These are phyloP conservation scores for Enteromius trimaculatus DNA, from an alignment of 2,797 vertebrate species.

Conservation along the genomic window DNA sequence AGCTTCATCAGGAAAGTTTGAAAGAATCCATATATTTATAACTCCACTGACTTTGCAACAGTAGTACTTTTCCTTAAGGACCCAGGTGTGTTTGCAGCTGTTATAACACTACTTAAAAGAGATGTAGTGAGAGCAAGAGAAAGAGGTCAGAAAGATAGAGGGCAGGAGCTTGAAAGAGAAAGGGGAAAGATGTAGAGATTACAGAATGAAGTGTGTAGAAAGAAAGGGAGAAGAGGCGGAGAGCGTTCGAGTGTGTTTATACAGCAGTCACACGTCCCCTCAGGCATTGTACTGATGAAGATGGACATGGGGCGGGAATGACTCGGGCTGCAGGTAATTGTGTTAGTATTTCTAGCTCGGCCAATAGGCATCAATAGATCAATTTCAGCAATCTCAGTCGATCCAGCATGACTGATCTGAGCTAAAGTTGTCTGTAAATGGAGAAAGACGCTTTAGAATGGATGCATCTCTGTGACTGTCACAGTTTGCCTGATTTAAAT, in stretches of 20 bases:
- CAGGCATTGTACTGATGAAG: constrained; percentile 76
- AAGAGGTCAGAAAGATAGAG: constrained; percentile 26
- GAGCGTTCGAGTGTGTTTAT: constrained; percentile 52
- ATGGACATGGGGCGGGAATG: constrained; percentile 73
- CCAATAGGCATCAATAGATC: constrained; percentile 77
- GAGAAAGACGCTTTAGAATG: not conserved
- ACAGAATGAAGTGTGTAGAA: constrained; percentile 44
- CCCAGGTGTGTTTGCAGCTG: constrained; percentile 29
- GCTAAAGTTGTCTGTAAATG: constrained; percentile 37
- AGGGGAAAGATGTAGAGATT: constrained; percentile 56
- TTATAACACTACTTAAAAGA: constrained; percentile 21
- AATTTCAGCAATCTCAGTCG: constrained; percentile 62
- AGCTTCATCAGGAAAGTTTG: not conserved
- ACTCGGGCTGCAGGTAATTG: constrained; percentile 70
- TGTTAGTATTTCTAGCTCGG: constrained; percentile 70
- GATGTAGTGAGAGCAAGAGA: not conserved
- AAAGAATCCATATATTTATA: not conserved
- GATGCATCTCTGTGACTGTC: not conserved
- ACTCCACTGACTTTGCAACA: not conserved
- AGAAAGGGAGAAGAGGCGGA: constrained; percentile 51
- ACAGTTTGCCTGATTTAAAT: not conserved
- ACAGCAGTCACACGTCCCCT: constrained; percentile 68
- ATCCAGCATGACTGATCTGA: constrained; percentile 45
- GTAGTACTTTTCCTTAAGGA: not conserved
- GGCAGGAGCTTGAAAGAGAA: constrained; percentile 51